Evolutionary conservation across 2,113 vertebrate species (phyloP), one percentile per base, ranked within the genome.

Genomic region (Alligator sinensis): DNA sequence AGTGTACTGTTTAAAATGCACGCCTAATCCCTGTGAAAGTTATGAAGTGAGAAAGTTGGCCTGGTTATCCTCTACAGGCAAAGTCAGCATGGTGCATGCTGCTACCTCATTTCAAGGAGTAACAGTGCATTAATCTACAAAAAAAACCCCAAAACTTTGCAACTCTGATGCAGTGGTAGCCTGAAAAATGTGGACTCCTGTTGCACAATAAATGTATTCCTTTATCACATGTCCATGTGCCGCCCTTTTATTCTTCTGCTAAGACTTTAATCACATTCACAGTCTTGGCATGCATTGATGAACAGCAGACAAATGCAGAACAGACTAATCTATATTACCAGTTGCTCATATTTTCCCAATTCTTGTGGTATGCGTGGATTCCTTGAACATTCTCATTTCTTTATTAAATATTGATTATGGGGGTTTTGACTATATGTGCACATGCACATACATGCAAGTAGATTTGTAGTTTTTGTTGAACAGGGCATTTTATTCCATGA

Each of bases 31-130:
- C 38, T 82, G 22, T 86, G 16, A 85, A 96, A 96, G 66, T 94
- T 93, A 93, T 11, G 22, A 96, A 94, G 89, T 95, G 82, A 93
- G 90, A 83, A 88, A 84, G 66, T 24, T 80, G 92, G 89, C 93
- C 58, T 76, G 25, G 14, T 17, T 13, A 47, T 24, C 64, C 27
- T 86, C n/a, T 54, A 75, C 10, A 4, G 74, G 61, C 68, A 77
- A 55, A 4, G 11, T 61, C 22, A 27, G 14, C 47, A 47, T 47
- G 47, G 47, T 47, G 47, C 11, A 58, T 21, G 25, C 24, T 77
- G 55, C 18, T 84, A 72, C 30, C 77, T 87, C 34, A 83, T 77
- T 30, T 30, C 54, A 89, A 89, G 34, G 9, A 96, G 76, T 92
- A 87, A 66, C 9, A 89, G 30, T 0, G 0, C 54, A 94, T 87